Conservation (phyloP, 2,797 vertebrate genomes). For the Taeniopygia guttata region DNA sequence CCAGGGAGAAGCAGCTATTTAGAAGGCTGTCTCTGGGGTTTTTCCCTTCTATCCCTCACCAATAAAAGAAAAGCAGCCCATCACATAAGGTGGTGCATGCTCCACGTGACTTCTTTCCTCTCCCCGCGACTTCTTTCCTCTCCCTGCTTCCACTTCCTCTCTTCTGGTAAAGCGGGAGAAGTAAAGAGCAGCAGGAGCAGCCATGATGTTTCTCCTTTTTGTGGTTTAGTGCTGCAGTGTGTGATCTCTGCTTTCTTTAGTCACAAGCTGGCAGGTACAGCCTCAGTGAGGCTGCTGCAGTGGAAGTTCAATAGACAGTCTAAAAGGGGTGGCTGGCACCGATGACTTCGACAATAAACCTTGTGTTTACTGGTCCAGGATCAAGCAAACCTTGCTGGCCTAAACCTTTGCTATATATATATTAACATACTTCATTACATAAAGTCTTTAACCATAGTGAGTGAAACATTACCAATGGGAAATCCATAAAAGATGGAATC, state of each 20-base stretch:
- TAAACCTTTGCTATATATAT: not conserved
- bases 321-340: not conserved
- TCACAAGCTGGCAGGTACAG: not conserved
- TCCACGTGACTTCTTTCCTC: not conserved
- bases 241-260: not conserved
- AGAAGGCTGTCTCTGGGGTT: not conserved
- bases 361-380: slow-evolving; percentile 24
- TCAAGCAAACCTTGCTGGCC: slow-evolving; percentile 12
- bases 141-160: not conserved
- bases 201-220: not conserved
- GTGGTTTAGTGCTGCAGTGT: not conserved
- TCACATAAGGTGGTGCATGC: not conserved
- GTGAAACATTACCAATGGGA: slow-evolving; percentile 26
- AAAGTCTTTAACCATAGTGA: not conserved
- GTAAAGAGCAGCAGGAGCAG: not conserved
- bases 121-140: not conserved
- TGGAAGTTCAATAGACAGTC: slow-evolving; percentile 14
- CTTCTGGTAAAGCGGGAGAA: not conserved
- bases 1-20: not conserved
- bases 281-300: slow-evolving; percentile 1
- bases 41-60: not conserved
- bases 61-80: not conserved
- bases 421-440: slow-evolving; percentile 7
- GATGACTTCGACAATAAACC: slow-evolving; percentile 14
- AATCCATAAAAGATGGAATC: slow-evolving; percentile 28